Conservation (phyloP, 2,888 invertebrate species). For the Plebejus argus region DNA sequence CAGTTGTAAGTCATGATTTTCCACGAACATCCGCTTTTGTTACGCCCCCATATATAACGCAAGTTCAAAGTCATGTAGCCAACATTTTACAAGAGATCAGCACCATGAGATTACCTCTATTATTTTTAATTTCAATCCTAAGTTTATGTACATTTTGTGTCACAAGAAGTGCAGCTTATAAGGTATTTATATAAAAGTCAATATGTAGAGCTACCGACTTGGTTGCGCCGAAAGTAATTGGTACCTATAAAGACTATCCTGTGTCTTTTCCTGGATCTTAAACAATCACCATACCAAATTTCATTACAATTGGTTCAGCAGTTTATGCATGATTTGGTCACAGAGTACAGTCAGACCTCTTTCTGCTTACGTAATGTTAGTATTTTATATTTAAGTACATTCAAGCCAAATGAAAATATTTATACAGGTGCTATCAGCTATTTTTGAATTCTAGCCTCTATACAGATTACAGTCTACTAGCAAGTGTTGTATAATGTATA, state of each 20-base stretch:
- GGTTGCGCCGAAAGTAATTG: background rate
- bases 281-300: background rate
- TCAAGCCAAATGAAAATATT: no score
- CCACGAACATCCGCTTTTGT: constrained; percentile 56
- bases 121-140: constrained; percentile 51
- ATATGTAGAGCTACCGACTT: background rate
- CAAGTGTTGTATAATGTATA: background rate
- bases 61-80: constrained; percentile 75
- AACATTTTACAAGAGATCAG: constrained; percentile 54
- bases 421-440: no score
- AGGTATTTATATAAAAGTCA: constrained; percentile 51
- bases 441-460: no score
- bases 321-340: background rate
- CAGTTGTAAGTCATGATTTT: constrained; percentile 62
- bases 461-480: no score
- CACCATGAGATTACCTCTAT: constrained; percentile 57
- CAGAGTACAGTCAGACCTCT: no score
- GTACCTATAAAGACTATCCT: no score
- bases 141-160: constrained; percentile 48
- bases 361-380: no score
- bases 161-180: constrained; percentile 51
- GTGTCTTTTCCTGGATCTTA: background rate
- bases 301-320: background rate
- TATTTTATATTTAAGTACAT: no score
- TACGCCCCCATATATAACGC: constrained; percentile 75